These are phyloP conservation scores for Schizopygopsis pylzovi DNA, from an alignment of 2,797 vertebrate genomes.

Conservation along the genomic window DNA sequence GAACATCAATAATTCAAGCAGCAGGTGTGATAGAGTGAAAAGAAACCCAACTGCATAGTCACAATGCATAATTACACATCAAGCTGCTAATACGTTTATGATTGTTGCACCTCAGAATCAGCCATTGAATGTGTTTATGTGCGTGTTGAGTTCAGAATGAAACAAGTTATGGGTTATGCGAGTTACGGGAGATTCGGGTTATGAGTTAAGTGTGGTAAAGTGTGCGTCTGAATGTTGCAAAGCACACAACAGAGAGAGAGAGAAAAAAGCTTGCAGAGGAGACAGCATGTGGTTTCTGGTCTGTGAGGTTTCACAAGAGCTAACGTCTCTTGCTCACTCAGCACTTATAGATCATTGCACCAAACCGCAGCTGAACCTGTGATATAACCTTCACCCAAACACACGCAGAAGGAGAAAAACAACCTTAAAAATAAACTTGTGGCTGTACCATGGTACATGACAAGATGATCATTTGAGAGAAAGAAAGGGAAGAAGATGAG, in stretches of 20 bases:
- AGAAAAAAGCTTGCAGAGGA: constrained; percentile 64
- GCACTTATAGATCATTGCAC: constrained; percentile 73
- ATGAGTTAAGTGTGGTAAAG: constrained; percentile 10
- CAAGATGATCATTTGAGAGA: constrained; percentile 44
- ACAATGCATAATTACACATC: constrained; percentile 6
- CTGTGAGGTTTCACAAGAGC: constrained; percentile 79
- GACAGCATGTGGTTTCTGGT: constrained; percentile 82
- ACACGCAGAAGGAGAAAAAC: constrained; percentile 50
- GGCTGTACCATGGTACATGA: constrained; percentile 54
- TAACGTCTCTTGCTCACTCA: constrained; percentile 79
- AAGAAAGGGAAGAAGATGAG: constrained; percentile 35
- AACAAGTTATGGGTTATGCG: background rate
- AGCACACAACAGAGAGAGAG: constrained; percentile 34
- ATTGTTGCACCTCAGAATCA: background rate
- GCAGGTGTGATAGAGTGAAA: constrained; percentile 50
- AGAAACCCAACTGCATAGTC: constrained; percentile 23
- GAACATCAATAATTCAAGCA: constrained; percentile 71
- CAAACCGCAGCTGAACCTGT: constrained; percentile 75
- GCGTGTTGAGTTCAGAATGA: background rate
- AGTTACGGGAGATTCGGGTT: constrained; percentile 2
- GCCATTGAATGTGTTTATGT: background rate
- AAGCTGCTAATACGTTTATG: constrained; percentile 22
- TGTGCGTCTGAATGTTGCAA: background rate
- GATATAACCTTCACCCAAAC: constrained; percentile 68
- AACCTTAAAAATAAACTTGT: constrained; percentile 64